phyloP scores from a whole-genome alignment of 2,888 invertebrate species.

The Petrolisthes cinctipes region DNA sequence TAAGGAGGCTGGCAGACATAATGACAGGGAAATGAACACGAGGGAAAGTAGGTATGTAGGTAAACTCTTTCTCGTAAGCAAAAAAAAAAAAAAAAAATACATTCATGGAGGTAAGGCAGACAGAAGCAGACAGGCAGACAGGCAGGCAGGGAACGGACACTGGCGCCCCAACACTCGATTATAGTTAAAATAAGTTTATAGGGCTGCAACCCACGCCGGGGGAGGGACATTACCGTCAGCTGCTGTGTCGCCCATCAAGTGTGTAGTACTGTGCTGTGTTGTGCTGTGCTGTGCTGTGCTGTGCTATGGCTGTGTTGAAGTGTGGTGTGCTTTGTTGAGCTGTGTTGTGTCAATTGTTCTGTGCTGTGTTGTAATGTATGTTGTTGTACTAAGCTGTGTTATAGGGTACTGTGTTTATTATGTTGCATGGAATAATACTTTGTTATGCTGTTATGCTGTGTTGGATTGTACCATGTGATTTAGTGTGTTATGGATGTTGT shows the following conservation, averaged over 20 bases:
- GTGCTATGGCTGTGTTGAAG: neutral
- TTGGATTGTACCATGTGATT: no score
- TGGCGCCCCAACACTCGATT: slow-evolving; percentile 40
- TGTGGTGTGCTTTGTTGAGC: slow-evolving; percentile 8
- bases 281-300: neutral
- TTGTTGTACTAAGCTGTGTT: no score
- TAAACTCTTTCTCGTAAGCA: neutral
- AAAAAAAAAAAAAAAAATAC: slow-evolving; percentile 6
- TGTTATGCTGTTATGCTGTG: no score
- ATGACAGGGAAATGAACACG: neutral
- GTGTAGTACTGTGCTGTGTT: slow-evolving; percentile 8
- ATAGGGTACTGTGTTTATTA: neutral
- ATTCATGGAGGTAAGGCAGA: neutral
- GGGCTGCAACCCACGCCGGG: slow-evolving; percentile 39
- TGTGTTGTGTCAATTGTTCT: neutral
- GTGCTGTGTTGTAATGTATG: no score
- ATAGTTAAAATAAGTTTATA: slow-evolving; percentile 53
- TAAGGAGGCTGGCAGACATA: neutral
- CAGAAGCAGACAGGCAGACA: neutral
- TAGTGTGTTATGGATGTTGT: no score
- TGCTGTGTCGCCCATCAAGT: slow-evolving; percentile 31
- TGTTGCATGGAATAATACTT: no score
- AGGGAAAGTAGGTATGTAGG: neutral
- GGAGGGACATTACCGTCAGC: slow-evolving; percentile 47
- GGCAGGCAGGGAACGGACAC: slow-evolving; percentile 31